phyloP scores from a whole-genome alignment of 2,113 vertebrate species.

The Strigops habroptila region DNA sequence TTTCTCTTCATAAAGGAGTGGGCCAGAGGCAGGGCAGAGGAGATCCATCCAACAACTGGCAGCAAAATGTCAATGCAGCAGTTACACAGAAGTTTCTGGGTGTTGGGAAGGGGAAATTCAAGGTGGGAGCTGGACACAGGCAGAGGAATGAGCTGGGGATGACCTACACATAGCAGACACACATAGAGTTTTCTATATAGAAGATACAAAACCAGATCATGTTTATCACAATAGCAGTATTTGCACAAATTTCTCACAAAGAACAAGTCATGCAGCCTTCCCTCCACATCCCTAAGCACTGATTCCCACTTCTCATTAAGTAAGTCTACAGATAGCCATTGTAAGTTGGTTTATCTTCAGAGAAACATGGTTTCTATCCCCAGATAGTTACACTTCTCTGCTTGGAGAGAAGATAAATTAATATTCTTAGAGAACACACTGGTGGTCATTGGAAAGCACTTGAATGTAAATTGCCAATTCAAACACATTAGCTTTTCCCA shows the following conservation, averaged over 20 bases:
- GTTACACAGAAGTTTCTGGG: not conserved
- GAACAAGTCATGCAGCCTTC: not conserved
- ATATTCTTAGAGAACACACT: not conserved
- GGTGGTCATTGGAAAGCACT: not conserved
- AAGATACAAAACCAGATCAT: not conserved
- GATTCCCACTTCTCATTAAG: not conserved
- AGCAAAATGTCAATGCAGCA: not conserved
- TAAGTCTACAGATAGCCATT: not conserved
- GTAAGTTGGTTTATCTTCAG: not conserved
- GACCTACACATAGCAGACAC: not conserved
- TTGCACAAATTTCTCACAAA: not conserved
- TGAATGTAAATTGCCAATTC: not conserved
- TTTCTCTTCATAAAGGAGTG: not conserved
- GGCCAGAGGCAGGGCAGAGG: not conserved
- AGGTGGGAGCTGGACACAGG: not conserved
- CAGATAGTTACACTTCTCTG: not conserved
- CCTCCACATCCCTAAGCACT: not conserved
- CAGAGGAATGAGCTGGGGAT: not conserved
- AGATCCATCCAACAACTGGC: not conserved
- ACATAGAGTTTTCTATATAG: accelerated
- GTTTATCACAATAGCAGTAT: not conserved
- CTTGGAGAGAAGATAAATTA: not conserved
- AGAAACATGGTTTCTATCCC: not conserved
- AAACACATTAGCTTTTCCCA: not conserved
- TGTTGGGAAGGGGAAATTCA: not conserved